Evolutionary conservation across 2,888 invertebrate genomes (phyloP).

Genomic region (Platycheirus albimanus): DNA sequence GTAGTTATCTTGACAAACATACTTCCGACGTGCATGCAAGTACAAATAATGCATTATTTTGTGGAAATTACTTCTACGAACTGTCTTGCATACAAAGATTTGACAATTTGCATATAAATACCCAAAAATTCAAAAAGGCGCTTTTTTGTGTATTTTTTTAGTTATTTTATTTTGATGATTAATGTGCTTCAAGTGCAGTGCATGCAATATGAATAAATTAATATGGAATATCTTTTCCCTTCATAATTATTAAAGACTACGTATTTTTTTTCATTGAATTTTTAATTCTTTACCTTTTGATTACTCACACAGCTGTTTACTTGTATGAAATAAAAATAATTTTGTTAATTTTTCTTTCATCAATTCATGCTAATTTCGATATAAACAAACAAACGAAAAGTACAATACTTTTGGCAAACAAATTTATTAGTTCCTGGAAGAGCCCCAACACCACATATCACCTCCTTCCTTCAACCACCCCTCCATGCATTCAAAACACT

Average conservation of each 20-base stretch:
- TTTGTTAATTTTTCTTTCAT: constrained; percentile 16
- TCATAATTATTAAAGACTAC: neutral
- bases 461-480: neutral
- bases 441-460: neutral
- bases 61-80: no score
- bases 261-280: neutral
- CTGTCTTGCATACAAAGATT: no score
- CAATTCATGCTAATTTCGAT: constrained; percentile 11
- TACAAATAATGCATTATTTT: no score
- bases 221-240: neutral
- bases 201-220: neutral
- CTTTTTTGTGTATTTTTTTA: no score
- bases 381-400: constrained; percentile 39
- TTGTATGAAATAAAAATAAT: constrained; percentile 6
- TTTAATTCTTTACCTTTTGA: constrained; percentile 24
- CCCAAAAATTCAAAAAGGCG: no score
- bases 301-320: constrained; percentile 32
- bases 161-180: no score
- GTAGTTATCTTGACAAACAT: no score
- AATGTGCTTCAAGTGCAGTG: no score
- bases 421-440: constrained; percentile 56
- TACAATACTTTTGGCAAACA: constrained; percentile 3
- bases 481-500: neutral
- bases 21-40: no score
- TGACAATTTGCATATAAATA: no score